Evolutionary conservation across 1,140 invertebrate genomes (phyloP).

Genomic region (Homarus americanus): DNA sequence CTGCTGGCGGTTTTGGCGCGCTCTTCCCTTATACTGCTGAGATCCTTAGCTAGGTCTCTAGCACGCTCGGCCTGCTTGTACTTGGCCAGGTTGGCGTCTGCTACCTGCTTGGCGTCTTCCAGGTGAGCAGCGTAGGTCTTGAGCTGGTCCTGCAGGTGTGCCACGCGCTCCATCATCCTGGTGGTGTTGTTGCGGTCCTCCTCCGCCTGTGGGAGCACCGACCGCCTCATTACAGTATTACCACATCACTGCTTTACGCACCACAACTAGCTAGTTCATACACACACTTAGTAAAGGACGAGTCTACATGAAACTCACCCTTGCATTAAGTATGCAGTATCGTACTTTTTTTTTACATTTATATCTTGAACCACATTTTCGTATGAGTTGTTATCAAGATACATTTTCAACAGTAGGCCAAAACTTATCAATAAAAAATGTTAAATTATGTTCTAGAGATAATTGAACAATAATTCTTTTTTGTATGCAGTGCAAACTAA

Average conservation of each 20-base stretch:
- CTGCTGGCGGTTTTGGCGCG: not conserved
- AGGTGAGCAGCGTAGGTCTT: not conserved
- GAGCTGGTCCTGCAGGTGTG: not conserved
- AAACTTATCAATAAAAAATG: no score
- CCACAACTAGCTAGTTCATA: no score
- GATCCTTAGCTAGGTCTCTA: not conserved
- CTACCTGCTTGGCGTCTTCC: not conserved
- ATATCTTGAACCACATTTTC: no score
- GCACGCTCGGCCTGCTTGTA: not conserved
- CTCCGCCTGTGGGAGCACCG: conserved; percentile 16
- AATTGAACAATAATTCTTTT: no score
- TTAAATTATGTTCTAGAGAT: no score
- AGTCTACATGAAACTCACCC: no score
- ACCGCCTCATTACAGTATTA: not conserved
- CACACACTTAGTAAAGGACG: no score
- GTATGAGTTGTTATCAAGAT: no score
- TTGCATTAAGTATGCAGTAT: no score
- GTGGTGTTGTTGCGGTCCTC: conserved; percentile 5
- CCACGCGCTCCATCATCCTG: conserved; percentile 21
- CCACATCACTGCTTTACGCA: not conserved
- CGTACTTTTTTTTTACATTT: no score
- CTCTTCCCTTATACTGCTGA: not conserved
- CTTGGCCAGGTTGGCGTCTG: not conserved
- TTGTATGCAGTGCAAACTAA: no score
- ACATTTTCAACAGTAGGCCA: no score